Evolutionary conservation across 2,888 invertebrate species (phyloP), one percentile per base, ranked within the genome.

Genomic region (Acrobasis repandana): DNA sequence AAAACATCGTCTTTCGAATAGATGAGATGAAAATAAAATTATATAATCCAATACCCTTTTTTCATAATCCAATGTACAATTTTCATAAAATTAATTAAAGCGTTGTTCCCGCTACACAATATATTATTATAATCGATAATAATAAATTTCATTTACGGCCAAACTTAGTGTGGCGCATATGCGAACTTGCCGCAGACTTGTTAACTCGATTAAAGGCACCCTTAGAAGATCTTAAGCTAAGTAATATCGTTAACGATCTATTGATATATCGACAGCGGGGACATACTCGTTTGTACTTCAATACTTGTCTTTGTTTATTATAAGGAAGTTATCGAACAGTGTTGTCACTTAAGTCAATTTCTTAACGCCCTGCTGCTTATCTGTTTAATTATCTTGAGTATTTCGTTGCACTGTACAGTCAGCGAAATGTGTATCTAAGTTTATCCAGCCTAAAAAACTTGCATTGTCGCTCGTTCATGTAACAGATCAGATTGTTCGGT

Each of bases 121-220:
- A 38, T 48, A 51, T n/a, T 51, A 34, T 51, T 38, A 54, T 43
- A 38, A 38, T 54, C 54, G 38, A 54, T 54, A 54, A 38, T 54
- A 54, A 60, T 60, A 60, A 47, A 52, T 60, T 60, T 52, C 11
- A 52, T 46, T 52, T 60, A 52, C 52, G 52, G 34, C 52, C 60
- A n/a, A 60, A 60, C 52, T 60, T 52, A 48, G 47, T 52, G 43
- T 4, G 60, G 52, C 52, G 52, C 52, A 60, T 57, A 66, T 61
- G 61, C 61, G 52, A 58, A 66, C 48, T 66, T 64, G 50, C 60
- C 52, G 14, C 60, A 54, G 49, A 56, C 63, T 60, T 54, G 46
- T 52, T 64, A 66, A 66, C 66, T 66, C 60, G 61, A 66, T 64
- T 66, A 66, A 60, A 61, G 60, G 60, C 62, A 50, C 60, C 61